Evolutionary conservation across 92 coral and sea anemone species (phyloP).

Genomic region (Desmophyllum pertusum): DNA sequence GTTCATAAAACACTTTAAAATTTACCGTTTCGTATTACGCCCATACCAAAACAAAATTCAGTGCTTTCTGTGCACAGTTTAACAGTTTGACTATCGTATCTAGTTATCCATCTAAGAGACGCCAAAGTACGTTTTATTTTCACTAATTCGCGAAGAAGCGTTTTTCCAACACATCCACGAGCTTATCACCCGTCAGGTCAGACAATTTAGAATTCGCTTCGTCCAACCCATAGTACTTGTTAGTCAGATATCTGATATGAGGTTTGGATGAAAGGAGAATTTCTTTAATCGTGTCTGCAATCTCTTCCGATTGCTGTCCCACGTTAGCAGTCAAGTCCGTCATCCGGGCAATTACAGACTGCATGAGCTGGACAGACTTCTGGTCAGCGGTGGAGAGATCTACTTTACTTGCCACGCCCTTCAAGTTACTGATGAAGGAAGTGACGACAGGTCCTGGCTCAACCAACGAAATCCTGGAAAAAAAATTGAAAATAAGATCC

Average conservation of each 20-base stretch:
- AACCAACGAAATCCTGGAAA: constrained; percentile 72
- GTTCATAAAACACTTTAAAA: too few species aligned
- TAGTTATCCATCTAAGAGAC: too few species aligned
- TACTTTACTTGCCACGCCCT: constrained; percentile 38
- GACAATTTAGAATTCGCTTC: constrained; percentile 66
- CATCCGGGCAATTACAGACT: constrained; percentile 58
- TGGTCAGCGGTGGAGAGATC: constrained; percentile 67
- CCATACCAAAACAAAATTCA: too few species aligned
- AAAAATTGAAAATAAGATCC: not conserved
- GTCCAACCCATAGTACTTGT: constrained; percentile 56
- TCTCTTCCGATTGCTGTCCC: constrained; percentile 80
- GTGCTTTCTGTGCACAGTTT: too few species aligned
- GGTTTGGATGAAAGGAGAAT: constrained; percentile 74
- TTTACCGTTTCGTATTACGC: too few species aligned
- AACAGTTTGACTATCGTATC: too few species aligned
- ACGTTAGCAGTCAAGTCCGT: constrained; percentile 55
- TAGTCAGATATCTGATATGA: constrained; percentile 84
- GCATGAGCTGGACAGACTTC: constrained; percentile 72
- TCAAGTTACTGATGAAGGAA: constrained; percentile 48
- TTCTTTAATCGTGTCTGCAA: constrained; percentile 70
- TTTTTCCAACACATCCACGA: constrained; percentile 56
- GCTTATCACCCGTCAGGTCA: constrained; percentile 87
- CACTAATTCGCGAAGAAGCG: constrained; percentile 52
- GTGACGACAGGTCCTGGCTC: constrained; percentile 91
- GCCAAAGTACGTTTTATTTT: too few species aligned